Base-by-base conservation (phyloP, 2,113 vertebrate genomes). In the Hippoglossus stenolepis region DNA sequence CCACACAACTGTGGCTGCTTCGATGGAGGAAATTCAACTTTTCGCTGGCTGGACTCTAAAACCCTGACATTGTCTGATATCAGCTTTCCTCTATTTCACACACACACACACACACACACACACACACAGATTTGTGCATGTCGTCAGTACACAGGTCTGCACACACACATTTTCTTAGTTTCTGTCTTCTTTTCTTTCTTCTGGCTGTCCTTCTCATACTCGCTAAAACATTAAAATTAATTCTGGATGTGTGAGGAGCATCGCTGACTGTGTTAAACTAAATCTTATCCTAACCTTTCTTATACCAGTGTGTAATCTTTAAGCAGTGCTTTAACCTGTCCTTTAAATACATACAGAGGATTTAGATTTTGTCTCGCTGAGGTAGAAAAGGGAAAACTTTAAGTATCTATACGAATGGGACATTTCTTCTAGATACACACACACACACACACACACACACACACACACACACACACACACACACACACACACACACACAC, bases 1-100 rank as follows among this genome's bases (percentile, higher is more conserved):
- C 49, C 74, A 56, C 71, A 79, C 40, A 83, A 40, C 43, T 45
- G 15, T 18, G 31, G 54, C 67, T 82, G 76, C 79, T 21, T 51
- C 56, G 67, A 56, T 73, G 62, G 62, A 86, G 66, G 53, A 75
- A 83, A 83, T 79, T 54, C 70, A 77, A 83, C 82, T 83, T 86
- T 73, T n/a, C 63, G 81, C 79, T 53, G 47, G 21, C 66, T 65
- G 31, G 45, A 65, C 47, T 66, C 24, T n/a, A 74, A 49, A 15
- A 10, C 66, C 56, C 5, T 38, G 31, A 65, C 64, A 70, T 11
- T 3, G 9, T 49, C 38, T 69, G 24, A 59, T 78, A 87, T 80
- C 73, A 71, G 56, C 66, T 90, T 63, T 72, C 58, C 14, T 45
- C 23, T 43, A 49, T 59, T 65, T 20, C 18, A 31, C 26, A 9